These are phyloP conservation scores for Tillus elongatus DNA, from an alignment of 2,888 invertebrate genomes.

Conservation along the genomic window DNA sequence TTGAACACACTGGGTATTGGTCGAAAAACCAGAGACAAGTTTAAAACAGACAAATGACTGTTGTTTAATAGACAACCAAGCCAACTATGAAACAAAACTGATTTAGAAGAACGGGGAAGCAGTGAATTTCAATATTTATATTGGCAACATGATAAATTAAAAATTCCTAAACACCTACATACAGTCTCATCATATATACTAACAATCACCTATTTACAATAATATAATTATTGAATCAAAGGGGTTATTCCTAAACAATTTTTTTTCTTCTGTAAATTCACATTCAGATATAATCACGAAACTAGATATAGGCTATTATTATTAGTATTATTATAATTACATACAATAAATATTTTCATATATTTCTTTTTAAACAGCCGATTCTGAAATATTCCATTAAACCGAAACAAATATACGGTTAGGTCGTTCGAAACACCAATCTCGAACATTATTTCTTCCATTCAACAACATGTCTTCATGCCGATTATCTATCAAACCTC, in stretches of 20 bases:
- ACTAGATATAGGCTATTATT: conserved; percentile 16
- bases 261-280: conserved; percentile 14
- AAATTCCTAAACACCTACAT: conserved; percentile 20
- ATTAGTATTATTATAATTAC: conserved; percentile 5
- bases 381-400: conserved; percentile 21
- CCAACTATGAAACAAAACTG: no score
- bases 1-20: no score
- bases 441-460: no score
- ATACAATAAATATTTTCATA: conserved; percentile 21
- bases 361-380: conserved; percentile 24
- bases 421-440: no score
- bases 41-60: no score
- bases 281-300: conserved; percentile 15
- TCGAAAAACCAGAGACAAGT: no score
- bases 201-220: conserved; percentile 27
- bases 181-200: conserved; percentile 29
- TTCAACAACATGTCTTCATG: no score
- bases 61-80: no score
- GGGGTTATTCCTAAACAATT: conserved; percentile 14
- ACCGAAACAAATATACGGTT: no score
- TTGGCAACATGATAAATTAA: background rate
- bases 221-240: conserved; percentile 8
- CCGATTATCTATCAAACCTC: no score
- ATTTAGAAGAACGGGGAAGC: no score
- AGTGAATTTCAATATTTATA: no score